A percentile compares a stretch with the other conserved stretches of the same genome.
These are phyloP conservation scores for Labeo calbasu DNA, from an alignment of 2,797 vertebrate species.

Conservation along the genomic window DNA sequence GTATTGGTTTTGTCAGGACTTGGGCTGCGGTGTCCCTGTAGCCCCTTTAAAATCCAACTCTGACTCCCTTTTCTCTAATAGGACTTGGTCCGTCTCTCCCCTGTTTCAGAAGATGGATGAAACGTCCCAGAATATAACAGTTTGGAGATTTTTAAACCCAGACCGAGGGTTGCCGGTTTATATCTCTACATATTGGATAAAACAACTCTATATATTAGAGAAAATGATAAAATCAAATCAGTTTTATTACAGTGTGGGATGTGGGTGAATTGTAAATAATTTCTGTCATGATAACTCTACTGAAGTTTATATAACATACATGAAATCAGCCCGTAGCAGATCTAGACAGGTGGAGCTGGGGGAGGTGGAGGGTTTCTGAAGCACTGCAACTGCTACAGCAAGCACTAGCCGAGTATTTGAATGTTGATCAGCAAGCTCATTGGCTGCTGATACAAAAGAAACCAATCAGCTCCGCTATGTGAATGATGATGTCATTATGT, in stretches of 20 bases:
- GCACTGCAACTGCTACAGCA: background rate
- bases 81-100: conserved; percentile 24
- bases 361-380: background rate
- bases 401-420: too few species aligned
- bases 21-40: conserved; percentile 3
- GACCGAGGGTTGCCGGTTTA: background rate
- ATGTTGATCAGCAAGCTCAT: too few species aligned
- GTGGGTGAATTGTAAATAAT: background rate
- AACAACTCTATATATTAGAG: background rate
- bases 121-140: conserved; percentile 20
- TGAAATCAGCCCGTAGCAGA: background rate
- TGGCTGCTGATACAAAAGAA: too few species aligned
- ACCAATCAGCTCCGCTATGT: too few species aligned
- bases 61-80: conserved; percentile 41
- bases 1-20: conserved; percentile 44
- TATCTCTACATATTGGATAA: background rate
- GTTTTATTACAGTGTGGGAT: background rate
- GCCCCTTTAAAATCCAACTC: background rate
- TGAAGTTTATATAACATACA: too few species aligned
- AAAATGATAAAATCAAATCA: background rate
- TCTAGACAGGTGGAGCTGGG: background rate
- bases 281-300: too few species aligned
- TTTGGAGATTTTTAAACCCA: conserved; percentile 29
- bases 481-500: too few species aligned
- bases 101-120: background rate